Percentiles rank a stretch among this genome's conserved stretches.
phyloP scores from a whole-genome alignment of 2,113 vertebrate species.

The Galbula dea region DNA sequence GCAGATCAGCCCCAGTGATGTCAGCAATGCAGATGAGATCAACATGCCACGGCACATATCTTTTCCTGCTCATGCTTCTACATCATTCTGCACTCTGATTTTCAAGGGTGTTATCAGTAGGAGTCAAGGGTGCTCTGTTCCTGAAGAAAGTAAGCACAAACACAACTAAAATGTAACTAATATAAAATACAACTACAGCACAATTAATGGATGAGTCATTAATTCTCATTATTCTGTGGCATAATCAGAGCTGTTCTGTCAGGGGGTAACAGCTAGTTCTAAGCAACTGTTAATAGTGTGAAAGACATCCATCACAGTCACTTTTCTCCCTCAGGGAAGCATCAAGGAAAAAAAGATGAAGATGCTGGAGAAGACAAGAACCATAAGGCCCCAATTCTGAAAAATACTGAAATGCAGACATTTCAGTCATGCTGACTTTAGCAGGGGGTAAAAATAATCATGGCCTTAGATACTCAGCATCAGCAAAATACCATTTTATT shows the following conservation, averaged over 20 bases:
- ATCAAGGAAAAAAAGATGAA: background rate
- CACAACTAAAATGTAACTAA: too few relatives aligned
- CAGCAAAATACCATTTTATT: constrained; percentile 28
- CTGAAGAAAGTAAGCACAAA: background rate
- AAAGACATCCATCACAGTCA: constrained; percentile 21
- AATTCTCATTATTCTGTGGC: constrained; percentile 3
- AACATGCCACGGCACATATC: background rate
- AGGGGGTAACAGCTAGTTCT: background rate
- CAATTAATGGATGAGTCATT: constrained; percentile 24
- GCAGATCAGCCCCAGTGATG: background rate
- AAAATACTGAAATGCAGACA: background rate
- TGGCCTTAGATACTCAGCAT: background rate
- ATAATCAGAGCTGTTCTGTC: background rate
- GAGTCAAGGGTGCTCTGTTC: background rate
- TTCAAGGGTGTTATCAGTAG: background rate
- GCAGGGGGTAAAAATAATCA: background rate
- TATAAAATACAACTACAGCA: background rate
- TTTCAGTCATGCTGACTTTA: background rate
- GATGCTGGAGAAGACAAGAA: background rate
- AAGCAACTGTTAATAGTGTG: background rate
- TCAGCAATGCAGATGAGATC: background rate
- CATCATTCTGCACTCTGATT: background rate
- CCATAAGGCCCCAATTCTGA: background rate
- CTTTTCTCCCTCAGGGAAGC: background rate
- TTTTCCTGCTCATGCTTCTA: background rate